phyloP scores from a whole-genome alignment of 2,797 vertebrate species.

The Agapornis canus region DNA sequence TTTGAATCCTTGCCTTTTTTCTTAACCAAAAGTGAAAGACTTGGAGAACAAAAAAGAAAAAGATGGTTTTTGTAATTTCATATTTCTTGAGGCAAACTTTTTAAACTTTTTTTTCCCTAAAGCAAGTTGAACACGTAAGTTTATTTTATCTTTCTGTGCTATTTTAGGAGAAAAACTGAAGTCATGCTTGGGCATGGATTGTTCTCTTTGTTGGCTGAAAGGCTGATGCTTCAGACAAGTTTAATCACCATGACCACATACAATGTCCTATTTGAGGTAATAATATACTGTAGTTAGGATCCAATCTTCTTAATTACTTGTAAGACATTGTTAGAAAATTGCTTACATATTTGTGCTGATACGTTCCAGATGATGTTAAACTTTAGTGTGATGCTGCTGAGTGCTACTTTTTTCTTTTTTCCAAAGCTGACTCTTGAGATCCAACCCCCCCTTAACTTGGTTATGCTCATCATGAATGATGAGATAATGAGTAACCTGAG shows the following conservation, averaged over 20 bases:
- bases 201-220: conserved; percentile 93
- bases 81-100: neutral
- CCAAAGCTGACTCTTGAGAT: neutral
- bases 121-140: neutral
- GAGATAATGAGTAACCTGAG: neutral
- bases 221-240: conserved; percentile 91
- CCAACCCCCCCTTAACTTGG: neutral
- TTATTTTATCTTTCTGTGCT: conserved; percentile 29
- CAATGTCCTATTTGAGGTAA: conserved; percentile 97
- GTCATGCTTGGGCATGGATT: conserved; percentile 95
- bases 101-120: neutral
- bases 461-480: neutral
- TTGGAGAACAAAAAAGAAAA: neutral
- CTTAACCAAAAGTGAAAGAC: neutral
- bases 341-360: conserved; percentile 47
- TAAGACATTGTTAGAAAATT: conserved; percentile 48
- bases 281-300: conserved; percentile 42
- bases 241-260: conserved; percentile 95
- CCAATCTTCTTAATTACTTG: conserved; percentile 57
- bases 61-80: neutral
- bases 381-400: neutral
- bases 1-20: neutral
- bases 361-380: conserved; percentile 45
- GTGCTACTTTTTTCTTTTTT: neutral
- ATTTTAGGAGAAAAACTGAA: conserved; percentile 93